These are phyloP conservation scores for Apodemia duryi DNA, from an alignment of 2,888 invertebrate species.

Conservation along the genomic window DNA sequence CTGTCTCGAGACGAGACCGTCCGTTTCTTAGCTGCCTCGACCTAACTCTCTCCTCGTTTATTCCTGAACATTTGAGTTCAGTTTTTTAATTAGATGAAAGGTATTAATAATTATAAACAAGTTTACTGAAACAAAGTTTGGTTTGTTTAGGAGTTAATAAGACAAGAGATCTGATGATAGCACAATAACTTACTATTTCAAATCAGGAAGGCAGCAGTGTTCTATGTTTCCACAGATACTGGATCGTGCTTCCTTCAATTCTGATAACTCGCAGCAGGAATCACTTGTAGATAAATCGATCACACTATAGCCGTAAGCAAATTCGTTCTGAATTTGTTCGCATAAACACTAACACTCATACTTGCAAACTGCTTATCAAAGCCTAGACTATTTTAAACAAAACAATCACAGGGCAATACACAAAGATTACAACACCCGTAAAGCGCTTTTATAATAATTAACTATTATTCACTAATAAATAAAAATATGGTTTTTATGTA, in stretches of 20 bases:
- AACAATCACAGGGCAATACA: conserved; percentile 73
- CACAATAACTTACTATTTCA: conserved; percentile 70
- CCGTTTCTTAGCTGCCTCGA: conserved; percentile 51
- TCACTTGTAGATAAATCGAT: conserved; percentile 57
- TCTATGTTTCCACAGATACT: conserved; percentile 66
- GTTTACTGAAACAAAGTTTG: background rate
- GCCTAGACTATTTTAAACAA: conserved; percentile 62
- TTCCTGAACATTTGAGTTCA: conserved; percentile 24
- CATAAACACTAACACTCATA: conserved; percentile 64
- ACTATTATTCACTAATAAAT: conserved; percentile 77
- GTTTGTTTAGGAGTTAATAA: background rate
- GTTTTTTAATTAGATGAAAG: conserved; percentile 8
- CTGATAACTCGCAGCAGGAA: conserved; percentile 58
- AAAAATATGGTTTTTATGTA: conserved; percentile 66
- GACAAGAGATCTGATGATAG: conserved; percentile 4
- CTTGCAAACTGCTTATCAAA: conserved; percentile 49
- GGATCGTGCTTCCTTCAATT: conserved; percentile 55
- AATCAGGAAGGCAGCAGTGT: conserved; percentile 72
- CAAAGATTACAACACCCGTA: conserved; percentile 58
- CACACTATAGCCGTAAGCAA: conserved; percentile 49
- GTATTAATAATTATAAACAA: background rate
- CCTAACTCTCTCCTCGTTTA: conserved; percentile 34
- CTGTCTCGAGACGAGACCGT: conserved; percentile 62
- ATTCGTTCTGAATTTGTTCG: conserved; percentile 39
- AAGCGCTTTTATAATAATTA: conserved; percentile 66